Conservation (phyloP, 2,113 vertebrate genomes). For the Colossoma macropomum region DNA sequence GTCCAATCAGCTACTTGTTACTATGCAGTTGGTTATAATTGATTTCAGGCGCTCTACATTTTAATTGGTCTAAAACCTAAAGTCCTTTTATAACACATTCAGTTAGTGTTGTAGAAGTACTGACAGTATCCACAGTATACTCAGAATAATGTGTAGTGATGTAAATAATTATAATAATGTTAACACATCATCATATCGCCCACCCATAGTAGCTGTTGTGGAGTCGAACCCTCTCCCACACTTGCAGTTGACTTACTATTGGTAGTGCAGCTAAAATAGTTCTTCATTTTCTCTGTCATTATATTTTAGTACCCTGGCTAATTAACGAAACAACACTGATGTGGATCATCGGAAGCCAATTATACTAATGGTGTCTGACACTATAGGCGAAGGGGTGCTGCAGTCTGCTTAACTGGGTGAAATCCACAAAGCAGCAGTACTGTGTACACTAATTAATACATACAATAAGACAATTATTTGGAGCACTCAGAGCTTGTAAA, state of each 20-base stretch:
- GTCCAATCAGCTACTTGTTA: too few relatives aligned
- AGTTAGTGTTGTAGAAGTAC: too few relatives aligned
- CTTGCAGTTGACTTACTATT: not conserved
- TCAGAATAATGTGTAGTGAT: too few relatives aligned
- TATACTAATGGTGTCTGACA: slow-evolving; percentile 38
- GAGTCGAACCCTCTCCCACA: too few relatives aligned
- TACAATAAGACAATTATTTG: not conserved
- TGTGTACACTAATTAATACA: slow-evolving; percentile 25
- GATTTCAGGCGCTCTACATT: too few relatives aligned
- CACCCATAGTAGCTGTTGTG: too few relatives aligned
- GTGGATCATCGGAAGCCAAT: slow-evolving; percentile 34
- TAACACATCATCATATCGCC: too few relatives aligned
- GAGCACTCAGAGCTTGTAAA: not conserved
- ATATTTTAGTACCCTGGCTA: slow-evolving; percentile 13
- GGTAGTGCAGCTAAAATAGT: slow-evolving; percentile 1
- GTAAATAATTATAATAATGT: too few relatives aligned
- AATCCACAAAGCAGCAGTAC: slow-evolving; percentile 9
- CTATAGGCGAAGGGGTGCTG: slow-evolving; percentile 8
- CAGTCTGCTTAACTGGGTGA: slow-evolving; percentile 18
- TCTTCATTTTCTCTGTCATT: slow-evolving; percentile 22
- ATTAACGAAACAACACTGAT: slow-evolving; percentile 36
- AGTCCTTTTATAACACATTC: too few relatives aligned
- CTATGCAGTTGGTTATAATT: too few relatives aligned
- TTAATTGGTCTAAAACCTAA: too few relatives aligned
- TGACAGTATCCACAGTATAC: too few relatives aligned